A percentile compares a stretch with the other conserved stretches of the same genome.
These are phyloP conservation scores for Iphiclides podalirius DNA, from an alignment of 2,888 invertebrate species.

Conservation along the genomic window DNA sequence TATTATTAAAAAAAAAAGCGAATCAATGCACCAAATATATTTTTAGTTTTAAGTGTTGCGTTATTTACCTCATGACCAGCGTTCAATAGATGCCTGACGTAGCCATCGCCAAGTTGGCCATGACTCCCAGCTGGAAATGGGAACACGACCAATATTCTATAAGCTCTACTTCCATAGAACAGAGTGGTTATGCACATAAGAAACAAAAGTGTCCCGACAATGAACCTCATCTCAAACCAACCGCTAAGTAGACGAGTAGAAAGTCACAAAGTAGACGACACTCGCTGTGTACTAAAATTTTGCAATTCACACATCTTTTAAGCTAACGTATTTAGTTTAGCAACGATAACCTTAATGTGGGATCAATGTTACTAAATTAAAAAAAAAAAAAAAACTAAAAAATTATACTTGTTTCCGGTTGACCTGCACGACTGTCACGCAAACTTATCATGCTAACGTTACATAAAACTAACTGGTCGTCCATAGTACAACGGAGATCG, in stretches of 20 bases:
- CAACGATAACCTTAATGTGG: not conserved
- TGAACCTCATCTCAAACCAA: not conserved
- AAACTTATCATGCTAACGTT: too few relatives aligned
- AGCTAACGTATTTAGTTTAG: not conserved
- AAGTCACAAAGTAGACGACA: too few relatives aligned
- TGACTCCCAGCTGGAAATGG: constrained; percentile 47
- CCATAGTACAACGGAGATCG: not conserved
- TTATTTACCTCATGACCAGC: constrained; percentile 54
- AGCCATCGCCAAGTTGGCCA: constrained; percentile 44
- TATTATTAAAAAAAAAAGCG: too few relatives aligned
- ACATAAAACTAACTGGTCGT: not conserved
- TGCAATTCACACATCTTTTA: not conserved
- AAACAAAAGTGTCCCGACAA: not conserved
- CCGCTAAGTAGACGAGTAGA: not conserved
- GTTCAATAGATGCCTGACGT: constrained; percentile 40
- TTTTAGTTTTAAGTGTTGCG: too few relatives aligned
- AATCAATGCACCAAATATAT: too few relatives aligned
- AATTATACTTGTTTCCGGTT: not conserved
- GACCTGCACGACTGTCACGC: not conserved
- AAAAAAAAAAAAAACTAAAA: not conserved
- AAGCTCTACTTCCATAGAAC: constrained; percentile 28
- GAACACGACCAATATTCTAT: constrained; percentile 43
- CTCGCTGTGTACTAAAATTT: not conserved
- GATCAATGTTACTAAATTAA: not conserved
- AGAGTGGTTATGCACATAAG: not conserved